A percentile compares a stretch with the other conserved stretches of the same genome.
These are phyloP conservation scores for Huso huso DNA, from an alignment of 2,797 vertebrate genomes.

Conservation along the genomic window DNA sequence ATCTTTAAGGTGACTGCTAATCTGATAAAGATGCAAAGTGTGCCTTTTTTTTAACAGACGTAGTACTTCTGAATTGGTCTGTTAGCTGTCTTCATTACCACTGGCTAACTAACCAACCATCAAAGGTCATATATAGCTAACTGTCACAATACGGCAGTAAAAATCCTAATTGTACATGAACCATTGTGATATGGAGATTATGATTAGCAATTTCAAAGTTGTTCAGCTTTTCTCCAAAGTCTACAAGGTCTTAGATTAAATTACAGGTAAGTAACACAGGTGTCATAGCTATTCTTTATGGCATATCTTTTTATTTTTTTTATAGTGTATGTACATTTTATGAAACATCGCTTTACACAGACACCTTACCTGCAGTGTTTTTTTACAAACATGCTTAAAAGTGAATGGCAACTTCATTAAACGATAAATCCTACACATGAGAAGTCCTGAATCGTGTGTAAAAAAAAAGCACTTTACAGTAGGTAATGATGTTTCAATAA, in stretches of 20 bases:
- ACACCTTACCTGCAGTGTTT: too few relatives aligned
- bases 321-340: too few relatives aligned
- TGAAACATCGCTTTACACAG: too few relatives aligned
- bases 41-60: constrained; percentile 1
- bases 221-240: not conserved
- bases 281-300: too few relatives aligned
- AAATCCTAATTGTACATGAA: constrained; percentile 66
- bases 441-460: too few relatives aligned
- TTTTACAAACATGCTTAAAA: too few relatives aligned
- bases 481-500: too few relatives aligned
- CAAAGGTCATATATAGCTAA: constrained; percentile 67
- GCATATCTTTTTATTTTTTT: too few relatives aligned
- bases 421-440: too few relatives aligned
- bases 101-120: constrained; percentile 61
- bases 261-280: not conserved
- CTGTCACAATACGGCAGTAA: constrained; percentile 66
- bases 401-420: too few relatives aligned
- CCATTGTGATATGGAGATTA: constrained; percentile 64
- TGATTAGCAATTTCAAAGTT: constrained; percentile 35
- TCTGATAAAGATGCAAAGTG: constrained; percentile 5
- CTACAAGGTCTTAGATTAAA: constrained; percentile 3
- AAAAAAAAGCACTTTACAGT: too few relatives aligned
- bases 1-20: not conserved
- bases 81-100: constrained; percentile 66
- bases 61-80: constrained; percentile 35